These are phyloP conservation scores for Mylabris phalerata DNA, from an alignment of 1,140 invertebrate species.

Conservation along the genomic window DNA sequence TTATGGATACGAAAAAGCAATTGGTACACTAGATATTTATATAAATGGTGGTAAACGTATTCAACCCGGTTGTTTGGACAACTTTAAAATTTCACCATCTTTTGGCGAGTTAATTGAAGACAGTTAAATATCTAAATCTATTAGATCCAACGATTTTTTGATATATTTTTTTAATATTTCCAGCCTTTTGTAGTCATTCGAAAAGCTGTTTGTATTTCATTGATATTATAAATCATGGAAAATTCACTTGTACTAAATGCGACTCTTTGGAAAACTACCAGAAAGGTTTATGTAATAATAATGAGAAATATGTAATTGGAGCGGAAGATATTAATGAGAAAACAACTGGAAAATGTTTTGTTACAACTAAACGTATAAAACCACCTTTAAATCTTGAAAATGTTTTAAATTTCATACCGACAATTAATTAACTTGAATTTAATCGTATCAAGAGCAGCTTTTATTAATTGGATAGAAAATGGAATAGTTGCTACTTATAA, in stretches of 20 bases:
- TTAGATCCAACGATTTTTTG: too few relatives aligned
- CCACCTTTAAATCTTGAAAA: too few relatives aligned
- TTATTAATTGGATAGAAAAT: too few relatives aligned
- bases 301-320: constrained; percentile 38
- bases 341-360: constrained; percentile 43
- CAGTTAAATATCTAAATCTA: constrained; percentile 2
- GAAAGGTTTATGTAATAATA: constrained; percentile 31
- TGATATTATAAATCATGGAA: constrained; percentile 38
- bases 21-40: constrained; percentile 70
- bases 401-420: too few relatives aligned
- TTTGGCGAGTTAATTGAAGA: constrained; percentile 20
- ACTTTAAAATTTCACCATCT: background rate
- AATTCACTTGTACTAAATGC: constrained; percentile 42
- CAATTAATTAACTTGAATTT: too few relatives aligned
- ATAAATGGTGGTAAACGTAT: constrained; percentile 58
- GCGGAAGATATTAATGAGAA: constrained; percentile 33
- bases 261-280: constrained; percentile 40
- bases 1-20: constrained; percentile 43
- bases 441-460: too few relatives aligned
- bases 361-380: constrained; percentile 38
- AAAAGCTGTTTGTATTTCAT: constrained; percentile 24
- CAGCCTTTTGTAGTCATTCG: constrained; percentile 28
- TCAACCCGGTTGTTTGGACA: constrained; percentile 49
- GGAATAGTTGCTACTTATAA: too few relatives aligned
- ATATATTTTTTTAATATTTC: constrained; percentile 8